Evolutionary conservation across 2,888 invertebrate genomes (phyloP).

Genomic region (Pammene aurita): DNA sequence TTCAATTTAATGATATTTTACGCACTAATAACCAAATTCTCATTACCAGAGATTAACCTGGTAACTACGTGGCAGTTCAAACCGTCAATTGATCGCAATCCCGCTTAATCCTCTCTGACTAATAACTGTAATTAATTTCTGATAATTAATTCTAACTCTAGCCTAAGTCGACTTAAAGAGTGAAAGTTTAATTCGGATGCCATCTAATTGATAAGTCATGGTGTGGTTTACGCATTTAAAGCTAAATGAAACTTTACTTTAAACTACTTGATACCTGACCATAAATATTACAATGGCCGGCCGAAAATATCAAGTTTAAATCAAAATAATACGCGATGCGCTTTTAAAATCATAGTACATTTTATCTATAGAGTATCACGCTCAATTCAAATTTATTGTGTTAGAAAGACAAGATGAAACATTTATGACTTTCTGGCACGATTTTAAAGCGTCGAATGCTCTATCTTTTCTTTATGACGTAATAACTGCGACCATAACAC

Average conservation of each 20-base stretch:
- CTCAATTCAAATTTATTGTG: too few relatives aligned
- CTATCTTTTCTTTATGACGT: not conserved
- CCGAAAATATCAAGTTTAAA: not conserved
- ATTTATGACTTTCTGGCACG: too few relatives aligned
- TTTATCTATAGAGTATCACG: too few relatives aligned
- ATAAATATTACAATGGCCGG: not conserved
- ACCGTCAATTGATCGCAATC: constrained; percentile 28
- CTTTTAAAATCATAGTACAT: too few relatives aligned
- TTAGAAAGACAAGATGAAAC: too few relatives aligned
- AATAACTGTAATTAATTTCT: constrained; percentile 33
- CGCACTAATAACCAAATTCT: constrained; percentile 20
- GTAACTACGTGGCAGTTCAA: constrained; percentile 19
- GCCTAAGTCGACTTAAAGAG: constrained; percentile 28
- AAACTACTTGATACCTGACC: not conserved
- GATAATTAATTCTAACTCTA: constrained; percentile 29
- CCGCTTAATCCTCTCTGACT: constrained; percentile 23
- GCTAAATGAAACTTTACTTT: not conserved
- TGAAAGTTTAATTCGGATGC: constrained; percentile 11
- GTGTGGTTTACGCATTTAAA: not conserved
- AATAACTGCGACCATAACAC: not conserved
- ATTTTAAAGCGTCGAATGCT: too few relatives aligned
- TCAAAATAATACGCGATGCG: too few relatives aligned
- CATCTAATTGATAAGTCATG: constrained; percentile 3
- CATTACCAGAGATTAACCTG: constrained; percentile 20
- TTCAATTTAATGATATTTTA: constrained; percentile 11